A percentile compares a stretch with the other conserved stretches of the same genome.
These are phyloP conservation scores for Vombatus ursinus DNA, from an alignment of 2,113 vertebrate species.

Conservation along the genomic window DNA sequence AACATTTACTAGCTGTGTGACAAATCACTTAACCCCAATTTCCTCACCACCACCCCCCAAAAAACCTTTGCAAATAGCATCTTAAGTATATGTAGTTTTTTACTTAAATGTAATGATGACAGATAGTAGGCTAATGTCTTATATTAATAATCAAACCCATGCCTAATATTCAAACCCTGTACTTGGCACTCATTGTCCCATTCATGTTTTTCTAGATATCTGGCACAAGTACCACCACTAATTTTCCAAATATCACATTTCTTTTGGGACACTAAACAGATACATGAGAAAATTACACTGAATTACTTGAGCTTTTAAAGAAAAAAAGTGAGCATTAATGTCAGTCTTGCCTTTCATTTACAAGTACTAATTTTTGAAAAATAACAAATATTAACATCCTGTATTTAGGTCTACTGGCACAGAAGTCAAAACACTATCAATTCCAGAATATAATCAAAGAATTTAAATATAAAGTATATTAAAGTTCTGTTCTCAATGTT, in stretches of 20 bases:
- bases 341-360: neutral
- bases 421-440: neutral
- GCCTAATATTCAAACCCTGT: neutral
- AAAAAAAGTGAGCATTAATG: neutral
- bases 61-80: conserved; percentile 26
- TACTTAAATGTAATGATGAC: neutral
- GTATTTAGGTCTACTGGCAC: neutral
- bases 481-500: neutral
- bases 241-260: neutral
- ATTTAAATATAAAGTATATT: no score
- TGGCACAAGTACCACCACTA: neutral
- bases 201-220: neutral
- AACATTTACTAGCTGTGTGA: no score
- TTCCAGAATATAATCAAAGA: neutral
- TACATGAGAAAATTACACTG: no score
- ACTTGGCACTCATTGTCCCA: neutral
- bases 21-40: no score
- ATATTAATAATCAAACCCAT: neutral
- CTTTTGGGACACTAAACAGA: neutral
- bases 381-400: neutral
- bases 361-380: neutral
- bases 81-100: neutral
- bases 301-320: neutral
- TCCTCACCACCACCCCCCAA: no score
- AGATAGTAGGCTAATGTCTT: neutral